A percentile compares a stretch with the other conserved stretches of the same genome.
These are phyloP conservation scores for Aporrectodea caliginosa DNA, from an alignment of 1,140 invertebrate species.

Conservation along the genomic window DNA sequence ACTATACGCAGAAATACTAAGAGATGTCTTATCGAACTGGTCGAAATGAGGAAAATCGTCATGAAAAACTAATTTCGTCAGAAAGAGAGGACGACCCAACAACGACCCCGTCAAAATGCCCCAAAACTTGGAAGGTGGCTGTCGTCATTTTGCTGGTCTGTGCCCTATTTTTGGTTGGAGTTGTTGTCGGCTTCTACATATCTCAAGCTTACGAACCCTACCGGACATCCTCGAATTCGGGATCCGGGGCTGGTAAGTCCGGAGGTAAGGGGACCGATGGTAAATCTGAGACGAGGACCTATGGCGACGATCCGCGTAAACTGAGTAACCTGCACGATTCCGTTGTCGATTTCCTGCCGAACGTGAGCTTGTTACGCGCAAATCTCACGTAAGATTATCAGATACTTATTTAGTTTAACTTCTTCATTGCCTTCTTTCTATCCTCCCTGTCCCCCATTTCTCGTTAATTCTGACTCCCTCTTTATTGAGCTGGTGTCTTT, in stretches of 20 bases:
- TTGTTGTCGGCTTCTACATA: neutral
- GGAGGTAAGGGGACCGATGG: neutral
- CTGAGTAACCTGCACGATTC: neutral
- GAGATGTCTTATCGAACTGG: too few species aligned
- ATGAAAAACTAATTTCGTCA: too few species aligned
- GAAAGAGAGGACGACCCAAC: too few species aligned
- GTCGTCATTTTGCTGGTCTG: neutral
- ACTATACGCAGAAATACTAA: too few species aligned
- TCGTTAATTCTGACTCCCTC: too few species aligned
- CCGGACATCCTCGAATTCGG: neutral
- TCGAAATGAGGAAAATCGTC: too few species aligned
- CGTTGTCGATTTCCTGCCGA: neutral
- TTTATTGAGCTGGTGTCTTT: too few species aligned
- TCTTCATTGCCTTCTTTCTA: too few species aligned
- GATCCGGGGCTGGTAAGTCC: neutral
- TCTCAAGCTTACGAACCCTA: neutral
- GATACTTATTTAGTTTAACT: too few species aligned
- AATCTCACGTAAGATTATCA: neutral
- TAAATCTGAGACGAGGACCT: neutral
- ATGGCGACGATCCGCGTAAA: neutral
- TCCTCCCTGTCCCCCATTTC: too few species aligned
- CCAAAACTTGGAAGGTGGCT: neutral
- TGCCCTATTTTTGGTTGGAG: neutral
- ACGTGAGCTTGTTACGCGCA: neutral
- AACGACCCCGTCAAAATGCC: neutral